phyloP scores from a whole-genome alignment of 2,888 invertebrate genomes.

The Celastrina argiolus region DNA sequence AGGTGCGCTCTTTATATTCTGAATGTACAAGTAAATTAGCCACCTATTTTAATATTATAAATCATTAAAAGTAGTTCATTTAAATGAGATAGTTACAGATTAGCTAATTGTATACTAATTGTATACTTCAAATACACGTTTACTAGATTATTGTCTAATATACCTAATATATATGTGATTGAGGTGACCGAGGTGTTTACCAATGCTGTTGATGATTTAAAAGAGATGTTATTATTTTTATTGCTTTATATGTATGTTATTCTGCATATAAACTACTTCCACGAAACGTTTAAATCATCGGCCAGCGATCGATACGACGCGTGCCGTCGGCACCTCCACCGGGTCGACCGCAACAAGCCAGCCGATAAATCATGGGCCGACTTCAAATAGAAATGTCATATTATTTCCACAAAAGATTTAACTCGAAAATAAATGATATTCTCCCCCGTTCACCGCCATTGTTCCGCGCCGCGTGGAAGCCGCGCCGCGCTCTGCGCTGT shows the following conservation, averaged over 20 bases:
- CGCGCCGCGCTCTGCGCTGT: conserved; percentile 63
- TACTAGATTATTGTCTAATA: no score
- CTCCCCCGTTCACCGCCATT: conserved; percentile 68
- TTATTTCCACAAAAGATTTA: conserved; percentile 80
- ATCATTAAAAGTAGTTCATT: neutral
- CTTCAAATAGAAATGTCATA: conserved; percentile 79
- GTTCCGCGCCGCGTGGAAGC: conserved; percentile 74
- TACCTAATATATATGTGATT: no score
- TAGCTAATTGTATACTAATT: no score
- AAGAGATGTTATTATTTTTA: neutral
- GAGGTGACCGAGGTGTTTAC: no score
- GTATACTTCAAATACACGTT: no score
- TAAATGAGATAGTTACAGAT: neutral
- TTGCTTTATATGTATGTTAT: neutral
- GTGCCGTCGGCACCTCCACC: conserved; percentile 51
- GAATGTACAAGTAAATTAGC: neutral
- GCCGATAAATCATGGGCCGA: conserved; percentile 75
- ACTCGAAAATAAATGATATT: conserved; percentile 78
- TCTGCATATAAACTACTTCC: neutral
- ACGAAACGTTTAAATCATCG: conserved; percentile 20
- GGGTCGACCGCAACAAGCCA: conserved; percentile 56
- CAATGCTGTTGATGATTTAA: neutral
- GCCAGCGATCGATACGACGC: conserved; percentile 43
- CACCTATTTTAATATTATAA: no score
- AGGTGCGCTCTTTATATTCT: neutral